Conservation (phyloP, 2,113 vertebrate genomes). For the Eulemur rufifrons region DNA sequence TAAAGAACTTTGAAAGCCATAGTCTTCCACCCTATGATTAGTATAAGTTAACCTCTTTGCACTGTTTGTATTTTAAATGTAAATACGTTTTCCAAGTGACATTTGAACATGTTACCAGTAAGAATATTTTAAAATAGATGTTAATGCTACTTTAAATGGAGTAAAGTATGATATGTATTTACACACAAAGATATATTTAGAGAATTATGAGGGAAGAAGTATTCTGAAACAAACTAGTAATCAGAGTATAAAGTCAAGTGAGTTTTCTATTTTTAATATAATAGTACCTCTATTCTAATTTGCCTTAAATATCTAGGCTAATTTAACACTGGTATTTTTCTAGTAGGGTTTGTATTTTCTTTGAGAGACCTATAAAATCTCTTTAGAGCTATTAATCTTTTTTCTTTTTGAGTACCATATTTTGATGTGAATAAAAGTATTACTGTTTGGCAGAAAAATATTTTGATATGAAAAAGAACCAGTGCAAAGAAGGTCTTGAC, state of each 20-base stretch:
- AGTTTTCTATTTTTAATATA: neutral
- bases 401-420: neutral
- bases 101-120: neutral
- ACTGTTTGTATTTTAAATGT: neutral
- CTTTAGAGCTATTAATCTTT: neutral
- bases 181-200: neutral
- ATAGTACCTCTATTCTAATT: neutral
- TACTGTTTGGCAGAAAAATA: constrained; percentile 92
- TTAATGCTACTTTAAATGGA: neutral
- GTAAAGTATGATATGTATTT: neutral
- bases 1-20: neutral
- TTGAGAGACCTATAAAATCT: neutral
- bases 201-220: neutral
- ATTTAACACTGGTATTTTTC: neutral
- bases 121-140: constrained; percentile 20
- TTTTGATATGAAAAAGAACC: constrained; percentile 99
- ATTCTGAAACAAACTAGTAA: constrained; percentile 11
- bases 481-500: constrained; percentile 98
- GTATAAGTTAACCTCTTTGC: neutral
- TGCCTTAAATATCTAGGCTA: constrained; percentile 22
- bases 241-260: neutral
- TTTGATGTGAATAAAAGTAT: constrained; percentile 55
- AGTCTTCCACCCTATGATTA: neutral
- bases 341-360: neutral
- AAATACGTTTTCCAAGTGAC: neutral